Evolutionary conservation across 2,888 invertebrate species (phyloP), one percentile per base, ranked within the genome.

Genomic region (Boloria selene): DNA sequence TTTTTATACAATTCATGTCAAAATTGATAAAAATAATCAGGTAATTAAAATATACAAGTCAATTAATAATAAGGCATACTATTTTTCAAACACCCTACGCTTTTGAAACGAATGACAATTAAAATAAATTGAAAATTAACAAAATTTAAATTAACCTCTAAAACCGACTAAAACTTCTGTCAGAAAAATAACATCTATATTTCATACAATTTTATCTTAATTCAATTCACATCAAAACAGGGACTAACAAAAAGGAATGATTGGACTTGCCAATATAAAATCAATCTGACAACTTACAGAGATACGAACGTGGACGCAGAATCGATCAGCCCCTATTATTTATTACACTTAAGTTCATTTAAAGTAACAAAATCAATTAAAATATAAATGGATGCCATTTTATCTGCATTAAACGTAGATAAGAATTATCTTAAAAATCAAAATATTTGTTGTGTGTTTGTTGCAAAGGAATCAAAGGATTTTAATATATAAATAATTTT

Each of bases 141-240:
- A 42, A 56, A 16, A 56, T 26, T 22, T 26, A 45, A 26, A 45
- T 22, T n/a, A 22, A 22, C n/a, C n/a, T 42, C 52, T 13, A 22
- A 26, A 38, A n/a, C 17, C 14, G 38, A 22, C 14, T 26, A 61
- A 52, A 52, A 22, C n/a, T 42, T 22, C 13, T 5, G 4, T 45
- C 13, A 56, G 13, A 0, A 4, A 45, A 45, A 56, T 56, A 45
- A 26, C 56, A 56, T 22, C 45, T 45, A 56, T 56, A 56, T 45
- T 13, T 56, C 45, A 45, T 22, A 26, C 44, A 45, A 56, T 56
- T 26, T 56, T 56, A 56, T 56, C 56, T 56, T 14, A 56, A 26
- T 56, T 56, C 56, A 56, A 56, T 56, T 56, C 45, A 56, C 56
- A 51, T 61, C 38, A 51, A 31, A 38, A 60, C 31, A 38, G 31